Percentiles rank a stretch among this genome's conserved stretches.
Conservation (phyloP, 2,888 invertebrate genomes). For the Elmis aenea region DNA sequence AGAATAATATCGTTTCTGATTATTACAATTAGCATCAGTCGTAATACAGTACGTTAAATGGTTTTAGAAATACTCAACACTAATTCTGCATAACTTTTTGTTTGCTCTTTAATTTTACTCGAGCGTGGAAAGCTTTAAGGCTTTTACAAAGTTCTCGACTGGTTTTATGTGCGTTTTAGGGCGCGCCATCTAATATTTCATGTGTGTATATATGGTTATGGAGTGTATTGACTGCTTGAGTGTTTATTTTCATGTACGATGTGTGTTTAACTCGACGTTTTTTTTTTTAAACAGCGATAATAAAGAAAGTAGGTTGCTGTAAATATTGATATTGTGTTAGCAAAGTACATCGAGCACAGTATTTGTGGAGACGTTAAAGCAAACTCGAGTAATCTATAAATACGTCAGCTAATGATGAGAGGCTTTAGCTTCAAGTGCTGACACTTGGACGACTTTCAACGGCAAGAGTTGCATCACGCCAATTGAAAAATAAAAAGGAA, state of each 20-base stretch:
- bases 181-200: too few species aligned
- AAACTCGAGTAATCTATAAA: slow-evolving; percentile 28
- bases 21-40: too few species aligned
- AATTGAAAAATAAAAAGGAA: too few species aligned
- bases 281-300: neutral
- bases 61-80: too few species aligned
- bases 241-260: neutral
- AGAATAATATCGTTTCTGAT: too few species aligned
- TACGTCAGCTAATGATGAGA: slow-evolving; percentile 33
- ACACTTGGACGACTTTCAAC: slow-evolving; percentile 32
- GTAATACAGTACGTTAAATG: too few species aligned
- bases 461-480: slow-evolving; percentile 23
- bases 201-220: too few species aligned
- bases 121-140: too few species aligned
- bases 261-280: neutral
- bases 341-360: neutral
- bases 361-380: slow-evolving; percentile 21
- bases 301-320: neutral
- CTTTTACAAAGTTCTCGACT: too few species aligned
- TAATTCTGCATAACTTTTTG: too few species aligned
- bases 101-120: too few species aligned
- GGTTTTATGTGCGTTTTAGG: too few species aligned
- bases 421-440: slow-evolving; percentile 33
- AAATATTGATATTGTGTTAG: neutral
- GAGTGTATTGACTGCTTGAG: neutral